Percentiles rank a stretch among this genome's conserved stretches.
These are phyloP conservation scores for Neoscelio sp. DNA, from an alignment of 2,888 invertebrate genomes.

Conservation along the genomic window DNA sequence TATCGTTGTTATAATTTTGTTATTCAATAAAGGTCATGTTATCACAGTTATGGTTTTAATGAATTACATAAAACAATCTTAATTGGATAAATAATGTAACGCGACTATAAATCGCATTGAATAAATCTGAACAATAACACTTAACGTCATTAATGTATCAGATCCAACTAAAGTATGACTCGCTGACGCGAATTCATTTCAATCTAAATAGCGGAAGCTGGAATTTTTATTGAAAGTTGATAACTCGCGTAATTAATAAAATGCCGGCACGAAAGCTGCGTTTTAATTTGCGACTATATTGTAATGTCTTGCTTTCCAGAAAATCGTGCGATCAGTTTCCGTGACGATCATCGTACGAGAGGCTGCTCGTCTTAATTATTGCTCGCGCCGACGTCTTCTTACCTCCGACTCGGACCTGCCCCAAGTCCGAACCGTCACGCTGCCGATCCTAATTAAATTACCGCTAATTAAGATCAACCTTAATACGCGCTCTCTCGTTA, in stretches of 20 bases:
- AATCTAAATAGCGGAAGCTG: conserved; percentile 15
- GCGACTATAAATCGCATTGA: conserved; percentile 43
- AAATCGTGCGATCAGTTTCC: conserved; percentile 77
- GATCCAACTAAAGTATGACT: too few relatives aligned
- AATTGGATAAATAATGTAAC: conserved; percentile 45
- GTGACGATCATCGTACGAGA: conserved; percentile 77
- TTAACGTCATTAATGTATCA: too few relatives aligned
- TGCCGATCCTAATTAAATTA: conserved; percentile 82
- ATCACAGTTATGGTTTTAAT: conserved; percentile 41
- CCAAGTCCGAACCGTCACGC: conserved; percentile 80
- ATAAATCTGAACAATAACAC: conserved; percentile 1
- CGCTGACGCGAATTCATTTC: neutral
- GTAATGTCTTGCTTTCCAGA: conserved; percentile 61
- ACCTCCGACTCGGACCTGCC: conserved; percentile 79
- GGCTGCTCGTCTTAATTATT: conserved; percentile 81
- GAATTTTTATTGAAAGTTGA: conserved; percentile 26
- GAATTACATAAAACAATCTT: conserved; percentile 25
- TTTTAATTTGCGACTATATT: conserved; percentile 42
- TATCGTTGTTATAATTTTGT: too few relatives aligned
- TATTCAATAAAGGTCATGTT: too few relatives aligned
- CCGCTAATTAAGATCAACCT: conserved; percentile 82
- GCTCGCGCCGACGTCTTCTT: conserved; percentile 76
- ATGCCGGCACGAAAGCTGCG: conserved; percentile 24
- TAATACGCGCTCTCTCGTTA: conserved; percentile 79
- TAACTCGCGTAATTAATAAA: conserved; percentile 49